Percentiles rank a stretch among this genome's conserved stretches.
Conservation (phyloP, 2,888 invertebrate species). For the Cylloceria caligata region DNA sequence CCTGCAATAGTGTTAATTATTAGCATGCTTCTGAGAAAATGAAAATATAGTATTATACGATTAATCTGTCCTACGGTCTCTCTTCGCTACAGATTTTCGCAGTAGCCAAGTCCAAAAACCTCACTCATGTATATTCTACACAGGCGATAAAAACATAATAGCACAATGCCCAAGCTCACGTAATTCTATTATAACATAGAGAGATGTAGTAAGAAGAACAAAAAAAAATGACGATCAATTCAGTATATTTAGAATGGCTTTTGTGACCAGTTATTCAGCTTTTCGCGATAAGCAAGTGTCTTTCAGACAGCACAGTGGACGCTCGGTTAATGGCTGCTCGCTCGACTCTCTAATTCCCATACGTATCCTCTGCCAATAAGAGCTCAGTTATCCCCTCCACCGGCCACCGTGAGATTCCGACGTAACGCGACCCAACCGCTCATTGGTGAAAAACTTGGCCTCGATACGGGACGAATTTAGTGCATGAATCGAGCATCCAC, state of each 20-base stretch:
- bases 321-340: not conserved
- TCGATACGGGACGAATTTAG: not conserved
- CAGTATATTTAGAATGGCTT: slow-evolving; percentile 27
- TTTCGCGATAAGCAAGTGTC: not conserved
- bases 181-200: not conserved
- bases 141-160: not conserved
- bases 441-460: slow-evolving; percentile 9
- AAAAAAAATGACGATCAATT: slow-evolving; percentile 16
- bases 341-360: not conserved
- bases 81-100: not conserved
- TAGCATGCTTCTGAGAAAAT: slow-evolving; percentile 38
- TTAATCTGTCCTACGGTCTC: slow-evolving; percentile 3
- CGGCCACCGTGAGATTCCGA: too few relatives aligned
- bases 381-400: not conserved
- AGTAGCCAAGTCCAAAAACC: not conserved
- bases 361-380: not conserved
- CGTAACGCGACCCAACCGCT: not conserved
- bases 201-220: not conserved
- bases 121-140: not conserved
- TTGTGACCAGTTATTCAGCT: slow-evolving; percentile 33
- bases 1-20: slow-evolving; percentile 42
- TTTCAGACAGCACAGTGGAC: slow-evolving; percentile 7
- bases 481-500: not conserved
- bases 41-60: slow-evolving; percentile 24
- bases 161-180: not conserved